Conservation (phyloP, 2,797 vertebrate species). For the Acanthurus leucopareius region DNA sequence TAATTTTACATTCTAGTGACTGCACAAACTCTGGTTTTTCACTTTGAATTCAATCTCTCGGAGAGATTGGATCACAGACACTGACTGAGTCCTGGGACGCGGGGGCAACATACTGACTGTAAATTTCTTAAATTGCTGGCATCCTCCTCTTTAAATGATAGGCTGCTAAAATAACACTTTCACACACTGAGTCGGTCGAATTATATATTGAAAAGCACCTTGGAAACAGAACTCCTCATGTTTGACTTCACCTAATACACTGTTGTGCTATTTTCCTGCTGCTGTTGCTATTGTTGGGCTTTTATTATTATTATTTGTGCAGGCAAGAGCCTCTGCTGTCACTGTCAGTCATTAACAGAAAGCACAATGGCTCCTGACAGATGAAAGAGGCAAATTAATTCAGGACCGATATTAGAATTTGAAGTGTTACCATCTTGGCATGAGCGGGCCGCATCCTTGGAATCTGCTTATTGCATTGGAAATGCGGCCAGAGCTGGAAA, state of each 20-base stretch:
- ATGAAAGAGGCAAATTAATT: conserved; percentile 81
- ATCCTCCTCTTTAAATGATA: conserved; percentile 22
- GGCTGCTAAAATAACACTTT: conserved; percentile 7
- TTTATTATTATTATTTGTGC: conserved; percentile 40
- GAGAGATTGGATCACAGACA: conserved; percentile 1
- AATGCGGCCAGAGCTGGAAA: conserved; percentile 45
- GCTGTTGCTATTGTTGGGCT: conserved; percentile 53
- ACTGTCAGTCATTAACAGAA: conserved; percentile 73
- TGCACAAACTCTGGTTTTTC: neutral
- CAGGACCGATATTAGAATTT: conserved; percentile 70
- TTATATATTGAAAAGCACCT: conserved; percentile 30
- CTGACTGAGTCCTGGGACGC: conserved; percentile 22
- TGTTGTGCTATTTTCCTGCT: conserved; percentile 34
- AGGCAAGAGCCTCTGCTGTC: conserved; percentile 61
- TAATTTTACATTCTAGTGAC: conserved; percentile 1
- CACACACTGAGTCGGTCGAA: neutral
- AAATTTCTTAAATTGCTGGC: conserved; percentile 20
- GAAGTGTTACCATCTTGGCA: conserved; percentile 66
- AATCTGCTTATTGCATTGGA: conserved; percentile 66
- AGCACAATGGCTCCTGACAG: conserved; percentile 72
- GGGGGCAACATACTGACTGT: neutral
- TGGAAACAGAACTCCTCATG: conserved; percentile 11
- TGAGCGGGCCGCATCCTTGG: conserved; percentile 52
- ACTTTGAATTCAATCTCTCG: conserved; percentile 14
- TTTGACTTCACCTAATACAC: conserved; percentile 46